These are phyloP conservation scores for Protobothrops flavoviridis DNA, from an alignment of 2,113 vertebrate species.

Conservation along the genomic window DNA sequence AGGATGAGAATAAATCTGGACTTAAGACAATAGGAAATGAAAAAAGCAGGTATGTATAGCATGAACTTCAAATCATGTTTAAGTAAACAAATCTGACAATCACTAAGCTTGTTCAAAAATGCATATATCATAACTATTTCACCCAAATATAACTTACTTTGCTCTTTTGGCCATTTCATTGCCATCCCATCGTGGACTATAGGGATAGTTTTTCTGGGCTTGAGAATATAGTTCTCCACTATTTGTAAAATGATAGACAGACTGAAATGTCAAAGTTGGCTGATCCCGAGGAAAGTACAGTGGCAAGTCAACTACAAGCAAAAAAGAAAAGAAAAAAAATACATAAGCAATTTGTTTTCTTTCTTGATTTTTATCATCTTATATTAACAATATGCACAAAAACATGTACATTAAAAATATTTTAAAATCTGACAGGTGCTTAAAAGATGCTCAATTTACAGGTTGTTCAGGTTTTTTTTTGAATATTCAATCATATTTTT, in stretches of 20 bases:
- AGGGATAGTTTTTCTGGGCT: constrained; percentile 96
- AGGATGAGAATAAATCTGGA: background rate
- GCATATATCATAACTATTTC: background rate
- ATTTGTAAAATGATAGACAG: constrained; percentile 96
- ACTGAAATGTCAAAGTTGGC: constrained; percentile 96
- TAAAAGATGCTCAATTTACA: background rate
- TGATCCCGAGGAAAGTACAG: constrained; percentile 97
- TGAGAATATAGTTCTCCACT: constrained; percentile 97
- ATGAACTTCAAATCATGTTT: background rate
- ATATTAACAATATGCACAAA: background rate
- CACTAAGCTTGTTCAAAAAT: background rate
- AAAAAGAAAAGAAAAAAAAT: background rate
- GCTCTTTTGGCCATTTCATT: constrained; percentile 99
- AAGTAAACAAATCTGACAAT: background rate
- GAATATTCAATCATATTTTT: background rate
- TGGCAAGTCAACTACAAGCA: constrained; percentile 87
- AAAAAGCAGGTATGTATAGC: background rate
- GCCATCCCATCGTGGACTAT: constrained; percentile 98
- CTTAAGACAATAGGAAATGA: background rate
- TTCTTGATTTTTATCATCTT: background rate
- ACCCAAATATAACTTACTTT: constrained; percentile 81
- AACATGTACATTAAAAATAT: background rate
- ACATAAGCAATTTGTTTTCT: background rate
- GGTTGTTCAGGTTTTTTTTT: background rate
- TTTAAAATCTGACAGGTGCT: background rate